These are phyloP conservation scores for Phoenicopterus ruber DNA, from an alignment of 2,113 vertebrate species.

Conservation along the genomic window DNA sequence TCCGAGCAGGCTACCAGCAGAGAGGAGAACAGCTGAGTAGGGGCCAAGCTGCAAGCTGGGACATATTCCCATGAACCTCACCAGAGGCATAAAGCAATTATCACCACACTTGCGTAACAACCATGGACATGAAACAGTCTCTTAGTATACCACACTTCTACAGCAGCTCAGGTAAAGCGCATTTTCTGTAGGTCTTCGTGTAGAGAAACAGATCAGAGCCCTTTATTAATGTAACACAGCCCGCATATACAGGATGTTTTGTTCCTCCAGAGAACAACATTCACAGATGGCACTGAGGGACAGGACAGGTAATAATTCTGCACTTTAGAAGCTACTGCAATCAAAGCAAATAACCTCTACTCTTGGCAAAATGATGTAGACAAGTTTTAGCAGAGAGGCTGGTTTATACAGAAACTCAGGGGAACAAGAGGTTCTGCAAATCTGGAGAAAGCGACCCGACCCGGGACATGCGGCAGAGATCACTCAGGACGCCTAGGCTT, in stretches of 20 bases:
- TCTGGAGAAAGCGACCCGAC: background rate
- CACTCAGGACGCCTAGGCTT: accelerated
- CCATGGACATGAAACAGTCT: background rate
- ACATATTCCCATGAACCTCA: background rate
- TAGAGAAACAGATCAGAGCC: background rate
- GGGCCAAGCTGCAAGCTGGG: background rate
- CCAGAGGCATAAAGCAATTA: background rate
- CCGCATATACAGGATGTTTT: background rate
- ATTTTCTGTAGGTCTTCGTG: background rate
- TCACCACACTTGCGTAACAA: background rate
- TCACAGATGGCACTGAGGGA: background rate
- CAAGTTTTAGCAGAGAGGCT: background rate
- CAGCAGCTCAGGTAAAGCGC: background rate
- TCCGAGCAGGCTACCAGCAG: background rate
- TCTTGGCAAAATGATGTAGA: background rate
- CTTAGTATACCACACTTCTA: background rate
- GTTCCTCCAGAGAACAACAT: background rate
- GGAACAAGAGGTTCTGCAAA: background rate
- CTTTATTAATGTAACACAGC: background rate
- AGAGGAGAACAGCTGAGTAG: background rate
- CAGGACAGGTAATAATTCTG: background rate
- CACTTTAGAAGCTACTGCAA: background rate
- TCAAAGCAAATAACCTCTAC: background rate
- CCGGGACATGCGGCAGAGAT: accelerated
- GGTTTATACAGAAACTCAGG: background rate